Base-by-base conservation (phyloP, 2,113 vertebrate genomes). In the Dicentrarchus labrax region DNA sequence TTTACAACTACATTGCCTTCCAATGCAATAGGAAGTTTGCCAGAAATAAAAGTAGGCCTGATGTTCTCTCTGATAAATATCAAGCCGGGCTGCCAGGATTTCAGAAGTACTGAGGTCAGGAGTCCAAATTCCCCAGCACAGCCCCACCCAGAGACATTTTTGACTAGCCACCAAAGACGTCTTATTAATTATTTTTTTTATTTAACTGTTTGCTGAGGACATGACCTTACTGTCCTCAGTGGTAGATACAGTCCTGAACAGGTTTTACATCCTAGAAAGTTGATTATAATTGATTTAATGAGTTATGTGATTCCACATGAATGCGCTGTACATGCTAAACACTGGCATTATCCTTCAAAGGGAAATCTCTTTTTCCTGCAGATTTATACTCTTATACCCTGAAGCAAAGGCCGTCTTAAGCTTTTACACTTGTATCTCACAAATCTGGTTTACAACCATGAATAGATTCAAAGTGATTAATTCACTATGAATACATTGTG, bases 381-480 rank as follows among this genome's bases (percentile, higher is more conserved):
- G 50, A 48, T 75, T 56, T 47, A n/a, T 24, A 1, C 4, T 50
- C 12, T 36, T 8, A 3, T 10, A 12, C 67, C 21, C 57, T 59
- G 30, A 43, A 48, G 17, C 39, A 6, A 72, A 15, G 15, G 13
- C 17, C 8, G 22, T 30, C 60, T 66, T 51, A 1, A 62, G 38
- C 39, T 39, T 72, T 78, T 13, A 41, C 43, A 19, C 16, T 17
- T 11, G 11, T 12, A 17, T 16, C 36, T 21, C n/a, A 43, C 45
- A 72, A 38, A 79, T 60, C 2, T 47, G 41, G 6, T 68, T 69
- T n/a, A 64, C 38, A 68, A 19, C 45, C 53, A 68, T 60, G 67
- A 36, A 66, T 22, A 36, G 3, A 54, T 19, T 68, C 19, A 45
- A 2, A 70, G 57, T 22, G 38, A 56, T 56, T 47, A 10, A 54